Base-by-base conservation (phyloP, 2,888 invertebrate genomes). In the Schizotus pectinicornis region DNA sequence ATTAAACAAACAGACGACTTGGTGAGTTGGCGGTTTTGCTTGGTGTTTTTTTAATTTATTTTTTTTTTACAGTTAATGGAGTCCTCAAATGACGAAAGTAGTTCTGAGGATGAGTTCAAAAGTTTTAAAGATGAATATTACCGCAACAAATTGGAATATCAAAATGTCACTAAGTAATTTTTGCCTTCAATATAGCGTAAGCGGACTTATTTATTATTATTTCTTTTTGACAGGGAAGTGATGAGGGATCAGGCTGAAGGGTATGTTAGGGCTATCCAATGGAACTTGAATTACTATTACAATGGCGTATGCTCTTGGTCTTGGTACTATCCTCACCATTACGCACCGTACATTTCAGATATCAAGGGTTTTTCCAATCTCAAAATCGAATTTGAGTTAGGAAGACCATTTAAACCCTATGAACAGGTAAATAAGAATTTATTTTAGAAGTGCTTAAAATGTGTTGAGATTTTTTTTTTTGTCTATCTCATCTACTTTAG, bases 271-370 rank as follows among this genome's bases (percentile, higher is more conserved):
- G 98, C 96, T 0, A 88, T 99, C 45, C 98, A 98, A 72, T 99
- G 98, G 98, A 95, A 95, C 75, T 82, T 98, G 11, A 86, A 91
- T 75, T 99, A 99, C 79, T 99, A 99, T 79, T 98, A 96, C 80
- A 89, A 94, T 72, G 98, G 98, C 5, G 94, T 96, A 39, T 91
- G 92, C 47, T 97, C 96, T 0, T 99, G 99, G 99, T 92, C 94
- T 31, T 99, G 98, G 98, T 98, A 86, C 80, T 99, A 97, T 79
- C 96, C 97, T 0, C 93, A 94, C 75, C 98, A 99, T 79, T 99
- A 98, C 80, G 93, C 98, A 0, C 98, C 98, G 0, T 98, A 91
- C 76, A 91, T 97, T 67, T 97, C 97, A 2, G 98, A 98, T 77
- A 86, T 98, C 33, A 88, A 86, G 69, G 88, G 90, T 55, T 95